Percentiles rank a stretch among this genome's conserved stretches.
phyloP scores from a whole-genome alignment of 2,797 vertebrate genomes.

The Myripristis murdjan region DNA sequence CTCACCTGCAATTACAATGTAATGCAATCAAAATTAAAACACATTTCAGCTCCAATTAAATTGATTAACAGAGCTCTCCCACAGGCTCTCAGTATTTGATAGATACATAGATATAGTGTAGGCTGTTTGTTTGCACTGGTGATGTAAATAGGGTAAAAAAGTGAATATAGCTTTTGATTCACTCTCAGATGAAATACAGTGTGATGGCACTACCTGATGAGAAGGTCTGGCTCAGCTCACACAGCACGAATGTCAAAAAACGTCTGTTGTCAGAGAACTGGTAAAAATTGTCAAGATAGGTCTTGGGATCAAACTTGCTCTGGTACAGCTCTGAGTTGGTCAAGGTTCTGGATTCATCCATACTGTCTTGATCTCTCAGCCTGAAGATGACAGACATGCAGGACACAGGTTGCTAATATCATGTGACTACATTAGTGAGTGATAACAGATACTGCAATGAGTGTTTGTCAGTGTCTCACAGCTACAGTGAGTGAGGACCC shows the following conservation, averaged over 20 bases:
- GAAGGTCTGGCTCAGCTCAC: conserved; percentile 37
- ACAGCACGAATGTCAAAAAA: conserved; percentile 23
- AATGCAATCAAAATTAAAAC: no score
- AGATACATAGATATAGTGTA: no score
- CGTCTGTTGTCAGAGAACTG: conserved; percentile 31
- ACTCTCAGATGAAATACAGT: not conserved
- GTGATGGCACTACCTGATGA: conserved; percentile 24
- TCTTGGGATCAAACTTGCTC: conserved; percentile 32
- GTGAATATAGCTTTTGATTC: no score
- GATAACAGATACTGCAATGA: not conserved
- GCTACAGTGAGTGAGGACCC: no score
- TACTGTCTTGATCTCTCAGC: not conserved
- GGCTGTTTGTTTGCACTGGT: no score
- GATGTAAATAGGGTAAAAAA: no score
- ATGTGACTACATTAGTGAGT: not conserved
- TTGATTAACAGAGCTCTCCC: no score
- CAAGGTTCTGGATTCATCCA: conserved; percentile 1
- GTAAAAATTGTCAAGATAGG: conserved; percentile 33
- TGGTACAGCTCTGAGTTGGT: conserved; percentile 25
- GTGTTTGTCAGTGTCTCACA: no score
- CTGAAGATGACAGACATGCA: conserved; percentile 1
- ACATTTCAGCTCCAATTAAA: no score
- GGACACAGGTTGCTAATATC: not conserved
- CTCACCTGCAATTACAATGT: no score
- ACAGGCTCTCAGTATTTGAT: no score